Conservation (phyloP, 2,888 invertebrate genomes). For the Papilio gigon region DNA sequence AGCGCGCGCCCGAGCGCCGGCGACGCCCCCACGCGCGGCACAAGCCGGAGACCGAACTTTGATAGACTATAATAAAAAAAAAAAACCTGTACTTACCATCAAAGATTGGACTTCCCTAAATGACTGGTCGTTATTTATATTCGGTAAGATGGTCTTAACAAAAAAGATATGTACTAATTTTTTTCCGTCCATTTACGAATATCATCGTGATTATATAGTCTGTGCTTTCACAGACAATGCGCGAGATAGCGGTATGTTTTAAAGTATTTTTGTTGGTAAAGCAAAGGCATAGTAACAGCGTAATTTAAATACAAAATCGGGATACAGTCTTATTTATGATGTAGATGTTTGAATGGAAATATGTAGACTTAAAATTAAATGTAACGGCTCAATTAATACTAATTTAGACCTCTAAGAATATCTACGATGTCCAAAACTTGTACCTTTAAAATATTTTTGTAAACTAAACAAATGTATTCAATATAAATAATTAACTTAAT, state of each 20-base stretch:
- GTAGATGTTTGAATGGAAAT: background rate
- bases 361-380: background rate
- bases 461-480: slow-evolving; percentile 30
- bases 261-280: no score
- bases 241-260: no score
- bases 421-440: slow-evolving; percentile 16
- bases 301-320: no score
- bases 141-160: background rate
- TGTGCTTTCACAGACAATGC: no score
- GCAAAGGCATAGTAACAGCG: no score
- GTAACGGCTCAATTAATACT: slow-evolving; percentile 34
- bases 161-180: background rate
- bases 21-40: slow-evolving; percentile 49
- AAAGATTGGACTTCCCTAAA: background rate
- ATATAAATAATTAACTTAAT: slow-evolving; percentile 38
- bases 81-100: no score
- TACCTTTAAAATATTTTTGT: slow-evolving; percentile 37
- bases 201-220: no score
- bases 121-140: background rate
- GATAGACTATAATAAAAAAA: slow-evolving; percentile 35
- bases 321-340: no score
- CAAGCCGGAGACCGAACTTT: slow-evolving; percentile 84
- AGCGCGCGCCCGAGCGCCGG: slow-evolving; percentile 45
- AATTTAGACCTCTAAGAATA: slow-evolving; percentile 26
- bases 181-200: background rate